phyloP scores from a whole-genome alignment of 2,797 vertebrate genomes.

The Eulemur mongoz region DNA sequence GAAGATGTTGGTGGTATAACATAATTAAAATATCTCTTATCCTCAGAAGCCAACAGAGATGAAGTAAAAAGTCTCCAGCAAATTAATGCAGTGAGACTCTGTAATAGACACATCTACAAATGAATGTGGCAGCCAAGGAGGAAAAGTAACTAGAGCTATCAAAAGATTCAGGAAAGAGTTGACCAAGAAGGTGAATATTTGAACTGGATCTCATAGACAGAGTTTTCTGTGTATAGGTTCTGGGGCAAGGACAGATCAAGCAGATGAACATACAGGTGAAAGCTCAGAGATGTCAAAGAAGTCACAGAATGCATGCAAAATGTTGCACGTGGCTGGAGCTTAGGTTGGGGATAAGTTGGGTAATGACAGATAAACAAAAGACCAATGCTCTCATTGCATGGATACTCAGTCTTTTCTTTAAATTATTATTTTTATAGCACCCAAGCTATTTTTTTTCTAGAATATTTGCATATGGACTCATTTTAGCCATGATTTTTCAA shows the following conservation, averaged over 20 bases:
- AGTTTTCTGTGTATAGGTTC: background rate
- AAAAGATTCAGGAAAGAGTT: background rate
- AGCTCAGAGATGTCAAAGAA: background rate
- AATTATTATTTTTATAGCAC: background rate
- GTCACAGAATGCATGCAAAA: background rate
- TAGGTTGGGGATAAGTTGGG: accelerated
- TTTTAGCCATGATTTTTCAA: background rate
- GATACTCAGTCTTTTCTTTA: background rate
- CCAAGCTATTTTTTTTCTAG: background rate
- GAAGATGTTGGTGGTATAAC: background rate
- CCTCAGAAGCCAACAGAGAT: background rate
- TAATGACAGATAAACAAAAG: background rate
- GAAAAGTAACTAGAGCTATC: background rate
- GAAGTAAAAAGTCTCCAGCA: background rate
- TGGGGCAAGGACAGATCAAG: background rate
- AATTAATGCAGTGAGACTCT: background rate
- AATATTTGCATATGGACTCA: background rate
- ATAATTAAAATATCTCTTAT: background rate
- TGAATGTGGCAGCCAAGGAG: background rate
- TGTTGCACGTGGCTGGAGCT: accelerated
- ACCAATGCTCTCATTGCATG: background rate
- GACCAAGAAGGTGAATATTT: background rate
- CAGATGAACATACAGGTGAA: background rate
- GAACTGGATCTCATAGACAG: background rate
- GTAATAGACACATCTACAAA: background rate